Evolutionary conservation across 30 jellyfish, hydroid and myxozoan species (phyloP).

Genomic region (Pelagia noctiluca): DNA sequence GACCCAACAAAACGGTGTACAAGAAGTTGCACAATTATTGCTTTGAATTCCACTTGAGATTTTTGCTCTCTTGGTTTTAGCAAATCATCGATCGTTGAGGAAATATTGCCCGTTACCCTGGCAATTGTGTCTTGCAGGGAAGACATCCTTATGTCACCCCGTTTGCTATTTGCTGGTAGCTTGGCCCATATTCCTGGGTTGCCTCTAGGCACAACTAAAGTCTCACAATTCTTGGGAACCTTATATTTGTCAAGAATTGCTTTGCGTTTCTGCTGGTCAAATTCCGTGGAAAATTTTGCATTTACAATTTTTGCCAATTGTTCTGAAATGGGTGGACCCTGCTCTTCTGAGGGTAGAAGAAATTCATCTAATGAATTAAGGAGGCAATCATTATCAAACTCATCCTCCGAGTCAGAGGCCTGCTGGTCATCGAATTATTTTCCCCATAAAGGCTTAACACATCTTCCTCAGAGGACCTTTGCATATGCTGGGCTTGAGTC

Average conservation of each 20-base stretch:
- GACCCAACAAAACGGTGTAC: conserved; percentile 44
- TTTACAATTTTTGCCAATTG: too few species aligned
- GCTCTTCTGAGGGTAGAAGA: conserved; percentile 16
- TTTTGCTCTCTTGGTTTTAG: conserved; percentile 7
- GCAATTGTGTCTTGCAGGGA: conserved; percentile 11
- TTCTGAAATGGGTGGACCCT: conserved; percentile 52
- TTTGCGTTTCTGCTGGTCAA: conserved; percentile 19
- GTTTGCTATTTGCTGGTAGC: background rate
- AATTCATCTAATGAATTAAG: conserved; percentile 16
- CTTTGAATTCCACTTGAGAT: conserved; percentile 8
- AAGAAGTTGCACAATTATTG: conserved; percentile 17
- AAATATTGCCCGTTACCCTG: conserved; percentile 34
- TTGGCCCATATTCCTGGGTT: conserved; percentile 25
- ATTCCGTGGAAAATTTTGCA: too few species aligned
- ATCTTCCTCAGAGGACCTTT: conserved; percentile 2
- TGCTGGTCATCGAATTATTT: conserved; percentile 14
- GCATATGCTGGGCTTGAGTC: background rate
- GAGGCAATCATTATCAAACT: conserved; percentile 19
- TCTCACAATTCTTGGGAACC: background rate
- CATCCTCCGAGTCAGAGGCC: conserved; percentile 18
- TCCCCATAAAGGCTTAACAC: conserved; percentile 17
- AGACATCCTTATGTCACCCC: background rate
- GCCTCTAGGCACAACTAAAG: background rate
- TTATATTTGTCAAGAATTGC: conserved; percentile 18
- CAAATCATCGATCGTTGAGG: conserved; percentile 40